Evolutionary conservation across 1,140 invertebrate genomes (phyloP), one percentile per base, ranked within the genome.

Genomic region (Drosophila kohkoa): DNA sequence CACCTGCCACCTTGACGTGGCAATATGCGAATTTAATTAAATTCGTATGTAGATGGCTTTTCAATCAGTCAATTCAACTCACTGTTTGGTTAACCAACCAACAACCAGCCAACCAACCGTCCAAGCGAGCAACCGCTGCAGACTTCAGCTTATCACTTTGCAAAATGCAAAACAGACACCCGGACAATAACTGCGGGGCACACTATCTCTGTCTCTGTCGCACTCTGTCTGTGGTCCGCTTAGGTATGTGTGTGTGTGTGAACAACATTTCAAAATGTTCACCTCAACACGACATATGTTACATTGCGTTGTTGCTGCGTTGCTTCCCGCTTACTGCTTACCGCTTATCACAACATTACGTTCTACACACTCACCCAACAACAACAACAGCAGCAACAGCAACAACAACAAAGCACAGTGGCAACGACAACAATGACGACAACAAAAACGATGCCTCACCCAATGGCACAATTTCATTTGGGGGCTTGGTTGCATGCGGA

Each of bases 11-110:
- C 48, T 66, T 46, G 60, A 60, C 30, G 41, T 63, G 65, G 55
- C 41, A 30, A 16, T n/a, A 71, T 41, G 54, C 43, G 51, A 63
- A 45, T 68, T 77, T 74, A 74, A 77, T 77, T 74, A 77, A 77
- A 74, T 74, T 72, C 45, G 52, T 63, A 72, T 85, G 81, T 77
- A 75, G 71, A 88, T 88, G 83, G 85, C 75, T 88, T 88, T 88
- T 85, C 85, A 88, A 88, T 88, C 86, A 62, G 41, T 57, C 46
- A 41, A 65, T 64, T 54, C 38, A 15, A 55, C 52, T 6, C 30
- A 2, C 20, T 7, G 16, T n/a, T 20, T n/a, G 35, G 35, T 57
- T 57, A 57, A 55, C 30, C 20, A 20, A 20, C 3, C 20, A 20
- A 20, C 20, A 2, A 20, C 20, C 20, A 20, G 20, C 20, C 20